These are phyloP conservation scores for Hesperia comma DNA, from an alignment of 2,888 invertebrate genomes.

Conservation along the genomic window DNA sequence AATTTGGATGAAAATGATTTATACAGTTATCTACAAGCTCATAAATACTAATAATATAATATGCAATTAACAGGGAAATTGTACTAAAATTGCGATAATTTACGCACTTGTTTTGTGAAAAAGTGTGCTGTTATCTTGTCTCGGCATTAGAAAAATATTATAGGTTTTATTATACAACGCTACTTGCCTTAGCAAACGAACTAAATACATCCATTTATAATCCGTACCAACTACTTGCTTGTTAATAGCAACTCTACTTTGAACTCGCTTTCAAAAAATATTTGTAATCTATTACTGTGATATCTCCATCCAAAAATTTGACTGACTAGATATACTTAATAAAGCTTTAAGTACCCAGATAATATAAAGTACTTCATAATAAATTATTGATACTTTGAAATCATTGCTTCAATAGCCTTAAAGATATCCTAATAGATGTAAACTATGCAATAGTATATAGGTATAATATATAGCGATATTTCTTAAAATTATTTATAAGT, in stretches of 20 bases:
- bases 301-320: neutral
- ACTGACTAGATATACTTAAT: neutral
- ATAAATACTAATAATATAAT: conserved; percentile 37
- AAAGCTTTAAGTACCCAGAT: neutral
- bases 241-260: conserved; percentile 3
- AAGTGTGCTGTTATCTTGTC: neutral
- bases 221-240: neutral
- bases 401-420: neutral
- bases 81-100: neutral
- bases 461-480: too few species aligned
- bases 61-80: neutral
- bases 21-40: conserved; percentile 50
- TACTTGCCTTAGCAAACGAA: neutral
- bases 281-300: conserved; percentile 3
- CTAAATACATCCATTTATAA: conserved; percentile 3
- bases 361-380: neutral
- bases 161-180: conserved; percentile 9
- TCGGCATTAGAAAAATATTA: conserved; percentile 5
- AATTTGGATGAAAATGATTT: neutral
- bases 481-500: too few species aligned
- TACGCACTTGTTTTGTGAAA: neutral
- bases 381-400: neutral
- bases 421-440: neutral
- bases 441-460: too few species aligned
- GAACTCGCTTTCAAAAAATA: conserved; percentile 4